Percentiles rank a stretch among this genome's conserved stretches.
Evolutionary conservation across 2,113 vertebrate species (phyloP).

Genomic region (Equus quagga): DNA sequence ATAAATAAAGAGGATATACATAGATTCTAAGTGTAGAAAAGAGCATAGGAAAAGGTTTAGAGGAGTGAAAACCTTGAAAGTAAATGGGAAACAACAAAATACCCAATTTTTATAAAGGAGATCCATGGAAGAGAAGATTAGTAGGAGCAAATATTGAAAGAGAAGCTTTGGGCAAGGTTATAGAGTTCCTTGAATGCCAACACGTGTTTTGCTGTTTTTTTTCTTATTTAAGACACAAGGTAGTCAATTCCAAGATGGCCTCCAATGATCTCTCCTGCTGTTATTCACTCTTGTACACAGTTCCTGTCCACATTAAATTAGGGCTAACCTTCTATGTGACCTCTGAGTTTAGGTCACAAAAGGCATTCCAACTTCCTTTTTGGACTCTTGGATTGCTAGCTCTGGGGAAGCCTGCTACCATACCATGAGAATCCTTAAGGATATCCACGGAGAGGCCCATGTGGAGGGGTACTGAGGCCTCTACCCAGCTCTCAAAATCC

Average conservation of each 20-base stretch:
- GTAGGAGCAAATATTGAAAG: neutral
- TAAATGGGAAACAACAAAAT: neutral
- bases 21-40: neutral
- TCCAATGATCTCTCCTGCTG: neutral
- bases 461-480: neutral
- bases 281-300: neutral
- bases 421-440: neutral
- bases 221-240: neutral
- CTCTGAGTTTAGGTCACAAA: neutral
- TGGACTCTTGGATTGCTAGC: neutral
- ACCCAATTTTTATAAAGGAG: neutral
- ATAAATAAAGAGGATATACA: neutral
- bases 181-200: neutral
- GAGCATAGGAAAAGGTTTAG: neutral
- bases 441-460: too few relatives aligned
- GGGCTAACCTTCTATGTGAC: neutral
- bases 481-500: neutral
- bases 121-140: neutral
- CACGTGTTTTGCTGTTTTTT: neutral
- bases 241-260: neutral
- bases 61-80: neutral
- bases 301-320: neutral
- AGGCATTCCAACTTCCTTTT: too few relatives aligned
- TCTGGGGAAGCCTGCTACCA: neutral
- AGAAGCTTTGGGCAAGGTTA: neutral